phyloP scores from a whole-genome alignment of 2,888 invertebrate genomes.

The Panorpa germanica region DNA sequence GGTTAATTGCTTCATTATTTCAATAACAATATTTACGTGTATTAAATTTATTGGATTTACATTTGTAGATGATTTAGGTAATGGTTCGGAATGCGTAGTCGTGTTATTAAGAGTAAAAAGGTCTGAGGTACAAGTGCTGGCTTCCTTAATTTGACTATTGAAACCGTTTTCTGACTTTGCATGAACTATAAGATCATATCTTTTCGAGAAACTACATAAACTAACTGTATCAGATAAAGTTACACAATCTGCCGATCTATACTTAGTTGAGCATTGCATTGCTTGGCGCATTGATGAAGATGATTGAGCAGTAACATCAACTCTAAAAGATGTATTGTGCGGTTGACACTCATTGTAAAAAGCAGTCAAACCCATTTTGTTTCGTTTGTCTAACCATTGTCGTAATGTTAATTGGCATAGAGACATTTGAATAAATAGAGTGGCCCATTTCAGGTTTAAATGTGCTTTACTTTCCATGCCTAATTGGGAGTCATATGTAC shows the following conservation, averaged over 20 bases:
- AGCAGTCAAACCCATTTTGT: too few relatives aligned
- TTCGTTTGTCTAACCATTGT: conserved; percentile 53
- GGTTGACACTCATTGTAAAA: conserved; percentile 21
- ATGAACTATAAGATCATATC: too few relatives aligned
- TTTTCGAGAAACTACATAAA: too few relatives aligned
- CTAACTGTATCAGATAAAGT: too few relatives aligned
- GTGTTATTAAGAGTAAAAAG: too few relatives aligned
- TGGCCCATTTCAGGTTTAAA: conserved; percentile 40
- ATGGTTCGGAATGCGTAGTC: too few relatives aligned
- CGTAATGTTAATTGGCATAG: conserved; percentile 56
- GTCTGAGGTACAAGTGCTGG: too few relatives aligned
- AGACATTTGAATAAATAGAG: conserved; percentile 70
- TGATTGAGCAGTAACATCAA: conserved; percentile 17
- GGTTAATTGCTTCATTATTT: conserved; percentile 52
- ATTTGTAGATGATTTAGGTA: conserved; percentile 4
- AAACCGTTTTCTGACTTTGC: too few relatives aligned
- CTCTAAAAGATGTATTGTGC: conserved; percentile 17
- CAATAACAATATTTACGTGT: conserved; percentile 29
- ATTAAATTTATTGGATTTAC: conserved; percentile 12
- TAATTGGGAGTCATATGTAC: too few relatives aligned
- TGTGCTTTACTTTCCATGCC: conserved; percentile 14
- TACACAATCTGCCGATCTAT: too few relatives aligned
- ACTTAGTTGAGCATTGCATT: too few relatives aligned
- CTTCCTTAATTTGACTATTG: too few relatives aligned
- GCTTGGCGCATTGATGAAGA: background rate